phyloP scores from a whole-genome alignment of 2,888 invertebrate species.

The Miltochrista miniata region DNA sequence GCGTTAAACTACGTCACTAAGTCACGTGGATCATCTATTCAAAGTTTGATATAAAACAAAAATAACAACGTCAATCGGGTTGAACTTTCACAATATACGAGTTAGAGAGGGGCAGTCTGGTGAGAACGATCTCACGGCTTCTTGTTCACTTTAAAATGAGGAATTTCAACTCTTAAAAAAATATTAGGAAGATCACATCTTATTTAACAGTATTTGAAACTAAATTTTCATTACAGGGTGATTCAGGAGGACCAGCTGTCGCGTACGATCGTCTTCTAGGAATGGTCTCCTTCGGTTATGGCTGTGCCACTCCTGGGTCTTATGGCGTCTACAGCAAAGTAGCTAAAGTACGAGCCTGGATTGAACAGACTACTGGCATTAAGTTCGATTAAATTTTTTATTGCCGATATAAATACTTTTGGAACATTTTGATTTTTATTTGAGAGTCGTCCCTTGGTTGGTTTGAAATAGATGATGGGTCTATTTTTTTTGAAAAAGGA shows the following conservation, averaged over 20 bases:
- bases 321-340: conserved; percentile 77
- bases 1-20: too few relatives aligned
- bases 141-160: too few relatives aligned
- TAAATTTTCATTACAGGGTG: conserved; percentile 56
- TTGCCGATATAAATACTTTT: conserved; percentile 4
- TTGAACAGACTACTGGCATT: conserved; percentile 60
- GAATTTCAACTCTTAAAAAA: too few relatives aligned
- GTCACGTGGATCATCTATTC: too few relatives aligned
- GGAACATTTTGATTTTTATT: conserved; percentile 4
- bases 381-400: conserved; percentile 44
- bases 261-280: conserved; percentile 66
- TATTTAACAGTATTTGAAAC: not conserved
- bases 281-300: conserved; percentile 78
- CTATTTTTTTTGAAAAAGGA: too few relatives aligned
- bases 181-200: too few relatives aligned
- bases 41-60: too few relatives aligned
- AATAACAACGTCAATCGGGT: too few relatives aligned
- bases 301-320: conserved; percentile 74
- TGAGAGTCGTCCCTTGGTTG: not conserved
- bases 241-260: conserved; percentile 77
- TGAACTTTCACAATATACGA: too few relatives aligned
- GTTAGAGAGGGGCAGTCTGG: too few relatives aligned
- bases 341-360: conserved; percentile 70
- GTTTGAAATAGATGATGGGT: too few relatives aligned
- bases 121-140: too few relatives aligned